Evolutionary conservation across 2,113 vertebrate species (phyloP), one percentile per base, ranked within the genome.

Genomic region (Nematolebias whitei): DNA sequence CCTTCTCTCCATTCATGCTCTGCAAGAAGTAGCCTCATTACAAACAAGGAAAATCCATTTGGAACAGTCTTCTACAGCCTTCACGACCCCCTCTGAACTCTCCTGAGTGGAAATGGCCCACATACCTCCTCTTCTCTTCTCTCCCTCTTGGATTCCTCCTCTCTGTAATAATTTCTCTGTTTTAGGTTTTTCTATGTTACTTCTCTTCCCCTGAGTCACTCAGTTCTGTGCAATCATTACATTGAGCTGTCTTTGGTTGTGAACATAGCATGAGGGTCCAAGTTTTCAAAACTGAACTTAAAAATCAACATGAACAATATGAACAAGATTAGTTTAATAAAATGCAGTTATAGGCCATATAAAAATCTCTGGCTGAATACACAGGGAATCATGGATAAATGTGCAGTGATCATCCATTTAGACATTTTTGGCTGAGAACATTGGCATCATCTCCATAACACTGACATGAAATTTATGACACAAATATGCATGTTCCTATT

Each of bases 21-120:
- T 83, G 84, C 79, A 67, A 70, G 78, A 83, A 85, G 82, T 54
- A 70, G 86, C 79, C 88, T 90, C 86, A 90, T 90, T 91, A 87
- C 88, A 89, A 89, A 90, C 84, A 91, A 81, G 83, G 80, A 91
- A 92, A 92, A 92, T 91, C 89, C 89, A 92, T 92, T 92, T 92
- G 82, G 85, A 85, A 78, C 88, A 79, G 82, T 82, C 70, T 77
- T 88, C 83, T 89, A 80, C 85, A 74, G 83, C 85, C 80, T 79
- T 72, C 53, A 62, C 54, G 82, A 66, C 84, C 87, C 84, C 71
- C 78, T 74, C 82, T 86, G 78, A 88, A 90, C 79, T 86, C 86
- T 90, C 90, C 74, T 49, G 79, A 90, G 89, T 87, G 70, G 79
- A 82, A 81, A 65, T 77, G 72, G 64, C 74, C 82, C 74, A 77